These are phyloP conservation scores for Poeciliopsis turneri DNA, from an alignment of 2,797 vertebrate species.

Conservation along the genomic window DNA sequence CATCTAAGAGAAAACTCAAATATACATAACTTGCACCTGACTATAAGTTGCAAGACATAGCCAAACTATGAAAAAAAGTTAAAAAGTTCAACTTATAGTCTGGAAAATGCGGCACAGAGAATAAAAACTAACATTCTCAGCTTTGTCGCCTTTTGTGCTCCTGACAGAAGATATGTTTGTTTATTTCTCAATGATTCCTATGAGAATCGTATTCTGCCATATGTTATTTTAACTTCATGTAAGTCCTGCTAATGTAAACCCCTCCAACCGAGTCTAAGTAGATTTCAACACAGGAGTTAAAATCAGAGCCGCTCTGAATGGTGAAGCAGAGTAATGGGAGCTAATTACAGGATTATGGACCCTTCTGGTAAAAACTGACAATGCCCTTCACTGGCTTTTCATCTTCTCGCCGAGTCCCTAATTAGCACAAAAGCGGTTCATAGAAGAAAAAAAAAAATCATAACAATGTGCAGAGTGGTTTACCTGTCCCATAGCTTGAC, in stretches of 20 bases:
- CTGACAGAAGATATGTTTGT: slow-evolving; percentile 28
- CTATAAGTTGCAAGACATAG: too few relatives aligned
- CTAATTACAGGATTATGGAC: slow-evolving; percentile 60
- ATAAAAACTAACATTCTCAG: slow-evolving; percentile 21
- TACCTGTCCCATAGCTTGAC: slow-evolving; percentile 86
- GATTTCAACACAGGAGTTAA: slow-evolving; percentile 20
- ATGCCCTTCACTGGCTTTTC: slow-evolving; percentile 49
- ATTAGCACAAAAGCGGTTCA: slow-evolving; percentile 40
- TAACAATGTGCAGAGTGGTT: slow-evolving; percentile 33
- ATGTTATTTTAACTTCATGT: slow-evolving; percentile 11
- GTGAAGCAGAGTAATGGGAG: slow-evolving; percentile 42
- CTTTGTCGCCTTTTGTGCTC: slow-evolving; percentile 28
- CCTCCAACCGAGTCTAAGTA: slow-evolving; percentile 11
- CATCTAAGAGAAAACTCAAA: too few relatives aligned
- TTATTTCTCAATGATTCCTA: slow-evolving; percentile 16
- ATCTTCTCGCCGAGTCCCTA: slow-evolving; percentile 38
- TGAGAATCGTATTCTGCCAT: neutral
- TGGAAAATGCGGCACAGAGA: neutral
- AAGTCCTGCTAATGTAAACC: slow-evolving; percentile 14
- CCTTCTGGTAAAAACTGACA: slow-evolving; percentile 50
- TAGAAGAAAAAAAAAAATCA: slow-evolving; percentile 23
- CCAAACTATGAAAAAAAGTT: neutral
- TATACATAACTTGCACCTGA: too few relatives aligned
- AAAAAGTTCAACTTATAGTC: neutral
- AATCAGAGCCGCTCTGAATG: slow-evolving; percentile 15